Conservation (phyloP, 2,797 vertebrate genomes). For the Mormyrops boulengeri region DNA sequence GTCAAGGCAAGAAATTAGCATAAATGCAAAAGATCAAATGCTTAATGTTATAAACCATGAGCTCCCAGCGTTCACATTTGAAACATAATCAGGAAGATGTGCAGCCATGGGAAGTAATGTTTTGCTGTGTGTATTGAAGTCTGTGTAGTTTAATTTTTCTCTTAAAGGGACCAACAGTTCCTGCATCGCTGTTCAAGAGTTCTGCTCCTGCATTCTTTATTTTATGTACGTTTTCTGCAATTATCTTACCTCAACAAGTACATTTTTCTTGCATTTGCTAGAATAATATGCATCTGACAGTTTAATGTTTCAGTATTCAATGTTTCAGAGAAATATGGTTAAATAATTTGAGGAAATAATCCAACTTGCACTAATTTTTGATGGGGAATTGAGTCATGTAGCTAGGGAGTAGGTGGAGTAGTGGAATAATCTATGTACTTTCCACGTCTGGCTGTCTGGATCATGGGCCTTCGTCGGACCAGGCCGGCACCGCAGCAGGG, state of each 20-base stretch:
- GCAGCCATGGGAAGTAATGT: not conserved
- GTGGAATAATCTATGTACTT: constrained; percentile 12
- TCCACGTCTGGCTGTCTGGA: constrained; percentile 17
- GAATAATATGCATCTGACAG: constrained; percentile 1
- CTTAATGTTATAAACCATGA: not conserved
- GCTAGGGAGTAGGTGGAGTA: constrained; percentile 22
- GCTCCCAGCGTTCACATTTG: not conserved
- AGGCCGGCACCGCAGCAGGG: not conserved
- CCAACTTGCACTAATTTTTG: constrained; percentile 20
- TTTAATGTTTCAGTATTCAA: not conserved
- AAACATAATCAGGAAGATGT: not conserved
- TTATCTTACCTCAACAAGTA: not conserved
- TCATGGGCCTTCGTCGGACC: not conserved
- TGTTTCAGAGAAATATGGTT: not conserved
- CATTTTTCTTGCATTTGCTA: constrained; percentile 7
- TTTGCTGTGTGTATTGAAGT: not conserved
- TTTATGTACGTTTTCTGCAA: not conserved
- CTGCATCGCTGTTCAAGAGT: not conserved
- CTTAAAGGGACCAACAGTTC: not conserved
- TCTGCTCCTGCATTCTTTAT: not conserved
- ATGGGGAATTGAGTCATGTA: constrained; percentile 20
- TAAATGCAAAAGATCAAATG: constrained; percentile 3
- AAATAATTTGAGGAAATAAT: constrained; percentile 4
- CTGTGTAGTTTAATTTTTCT: not conserved
- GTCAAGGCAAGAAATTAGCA: constrained; percentile 1